phyloP scores from a whole-genome alignment of 1,140 invertebrate species.

The Ceratosolen solmsi region DNA sequence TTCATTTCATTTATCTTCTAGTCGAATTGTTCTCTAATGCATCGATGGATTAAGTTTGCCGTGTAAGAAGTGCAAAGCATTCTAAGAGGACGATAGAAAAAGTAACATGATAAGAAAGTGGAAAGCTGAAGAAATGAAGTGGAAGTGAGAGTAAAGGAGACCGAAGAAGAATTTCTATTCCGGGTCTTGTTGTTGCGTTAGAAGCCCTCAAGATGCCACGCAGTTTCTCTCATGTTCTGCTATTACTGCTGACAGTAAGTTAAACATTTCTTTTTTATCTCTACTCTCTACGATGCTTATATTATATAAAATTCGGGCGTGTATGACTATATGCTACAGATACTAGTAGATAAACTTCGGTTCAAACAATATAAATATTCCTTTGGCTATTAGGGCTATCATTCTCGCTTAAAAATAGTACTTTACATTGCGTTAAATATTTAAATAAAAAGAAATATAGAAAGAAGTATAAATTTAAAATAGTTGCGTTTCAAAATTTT shows the following conservation, averaged over 20 bases:
- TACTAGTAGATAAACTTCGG: too few relatives aligned
- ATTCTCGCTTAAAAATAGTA: too few relatives aligned
- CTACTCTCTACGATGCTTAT: too few relatives aligned
- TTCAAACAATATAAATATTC: too few relatives aligned
- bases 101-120: conserved; percentile 44
- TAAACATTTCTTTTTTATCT: conserved; percentile 25
- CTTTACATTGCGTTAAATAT: too few relatives aligned
- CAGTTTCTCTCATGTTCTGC: conserved; percentile 6
- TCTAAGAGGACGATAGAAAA: conserved; percentile 34
- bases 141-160: conserved; percentile 25
- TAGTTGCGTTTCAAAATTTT: too few relatives aligned
- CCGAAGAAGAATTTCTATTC: conserved; percentile 36
- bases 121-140: conserved; percentile 46
- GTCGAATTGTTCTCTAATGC: neutral
- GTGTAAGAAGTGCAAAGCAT: conserved; percentile 12
- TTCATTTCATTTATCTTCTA: too few relatives aligned
- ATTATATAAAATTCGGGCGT: neutral
- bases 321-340: neutral
- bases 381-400: too few relatives aligned
- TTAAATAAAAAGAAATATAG: too few relatives aligned
- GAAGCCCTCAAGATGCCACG: conserved; percentile 31
- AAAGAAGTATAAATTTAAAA: too few relatives aligned
- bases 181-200: conserved; percentile 29
- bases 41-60: neutral
- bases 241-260: conserved; percentile 48